Percentiles rank a stretch among this genome's conserved stretches.
Conservation (phyloP, 2,797 vertebrate species). For the Sebastes alutus region DNA sequence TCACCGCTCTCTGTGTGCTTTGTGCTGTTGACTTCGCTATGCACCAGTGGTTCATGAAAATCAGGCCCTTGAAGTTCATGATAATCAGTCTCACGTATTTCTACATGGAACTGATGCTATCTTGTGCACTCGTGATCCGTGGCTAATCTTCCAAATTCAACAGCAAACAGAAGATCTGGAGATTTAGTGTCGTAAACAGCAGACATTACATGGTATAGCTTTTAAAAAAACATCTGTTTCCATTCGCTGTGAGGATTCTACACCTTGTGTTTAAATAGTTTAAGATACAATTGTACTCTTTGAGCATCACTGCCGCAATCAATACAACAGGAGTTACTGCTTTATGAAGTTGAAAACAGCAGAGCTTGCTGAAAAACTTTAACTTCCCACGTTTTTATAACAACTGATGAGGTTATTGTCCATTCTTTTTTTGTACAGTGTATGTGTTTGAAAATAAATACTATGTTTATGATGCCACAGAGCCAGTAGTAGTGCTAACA, state of each 20-base stretch:
- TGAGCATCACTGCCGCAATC: background rate
- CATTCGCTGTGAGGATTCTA: background rate
- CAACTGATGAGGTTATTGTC: background rate
- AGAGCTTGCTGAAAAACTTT: background rate
- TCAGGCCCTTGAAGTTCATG: slow-evolving; percentile 27
- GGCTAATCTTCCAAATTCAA: slow-evolving; percentile 44
- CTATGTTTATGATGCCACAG: background rate
- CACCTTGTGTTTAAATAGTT: background rate
- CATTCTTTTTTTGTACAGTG: background rate
- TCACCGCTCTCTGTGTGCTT: slow-evolving; percentile 3
- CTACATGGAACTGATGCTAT: slow-evolving; percentile 31
- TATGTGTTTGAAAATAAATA: background rate
- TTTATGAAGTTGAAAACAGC: background rate
- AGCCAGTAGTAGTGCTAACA: background rate
- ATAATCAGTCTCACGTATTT: slow-evolving; percentile 32
- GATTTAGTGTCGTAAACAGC: background rate
- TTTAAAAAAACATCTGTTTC: background rate
- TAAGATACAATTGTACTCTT: background rate
- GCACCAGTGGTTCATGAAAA: slow-evolving; percentile 39
- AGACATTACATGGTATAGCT: background rate
- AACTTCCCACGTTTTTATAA: background rate
- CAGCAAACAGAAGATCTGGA: slow-evolving; percentile 5
- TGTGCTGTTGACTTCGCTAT: slow-evolving; percentile 33
- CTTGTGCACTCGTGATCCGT: slow-evolving; percentile 26
- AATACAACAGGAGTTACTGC: background rate